These are phyloP conservation scores for Passerculus sandwichensis DNA, from an alignment of 2,797 vertebrate species.

Conservation along the genomic window DNA sequence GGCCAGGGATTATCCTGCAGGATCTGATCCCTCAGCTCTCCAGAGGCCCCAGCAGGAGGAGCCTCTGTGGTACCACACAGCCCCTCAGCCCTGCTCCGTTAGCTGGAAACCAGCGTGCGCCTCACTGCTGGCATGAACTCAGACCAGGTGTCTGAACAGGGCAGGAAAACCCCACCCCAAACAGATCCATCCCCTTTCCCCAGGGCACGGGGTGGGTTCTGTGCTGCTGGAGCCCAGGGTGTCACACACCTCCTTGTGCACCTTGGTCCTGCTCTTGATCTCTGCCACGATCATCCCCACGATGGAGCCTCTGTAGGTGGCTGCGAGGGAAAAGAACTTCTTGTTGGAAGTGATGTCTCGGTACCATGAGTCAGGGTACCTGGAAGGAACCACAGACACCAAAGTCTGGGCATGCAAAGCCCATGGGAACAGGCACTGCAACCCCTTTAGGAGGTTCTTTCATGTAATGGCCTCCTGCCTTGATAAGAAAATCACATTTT, in stretches of 20 bases:
- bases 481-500: background rate
- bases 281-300: slow-evolving; percentile 99
- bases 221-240: background rate
- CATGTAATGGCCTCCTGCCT: background rate
- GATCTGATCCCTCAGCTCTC: background rate
- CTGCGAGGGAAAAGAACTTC: slow-evolving; percentile 98
- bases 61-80: background rate
- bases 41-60: background rate
- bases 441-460: background rate
- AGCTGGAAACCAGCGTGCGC: background rate
- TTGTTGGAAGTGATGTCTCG: slow-evolving; percentile 99
- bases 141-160: background rate
- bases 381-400: slow-evolving; percentile 59
- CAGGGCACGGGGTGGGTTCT: fast-evolving
- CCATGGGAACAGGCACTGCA: background rate
- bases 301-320: slow-evolving; percentile 93
- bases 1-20: background rate
- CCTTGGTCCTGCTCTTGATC: slow-evolving; percentile 97
- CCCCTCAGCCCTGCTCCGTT: fast-evolving
- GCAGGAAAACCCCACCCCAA: background rate
- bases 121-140: background rate
- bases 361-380: slow-evolving; percentile 99
- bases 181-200: background rate
- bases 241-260: slow-evolving; percentile 92
- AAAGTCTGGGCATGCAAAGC: background rate